These are phyloP conservation scores for Drosophila robusta DNA, from an alignment of 2,888 invertebrate genomes.

Conservation along the genomic window DNA sequence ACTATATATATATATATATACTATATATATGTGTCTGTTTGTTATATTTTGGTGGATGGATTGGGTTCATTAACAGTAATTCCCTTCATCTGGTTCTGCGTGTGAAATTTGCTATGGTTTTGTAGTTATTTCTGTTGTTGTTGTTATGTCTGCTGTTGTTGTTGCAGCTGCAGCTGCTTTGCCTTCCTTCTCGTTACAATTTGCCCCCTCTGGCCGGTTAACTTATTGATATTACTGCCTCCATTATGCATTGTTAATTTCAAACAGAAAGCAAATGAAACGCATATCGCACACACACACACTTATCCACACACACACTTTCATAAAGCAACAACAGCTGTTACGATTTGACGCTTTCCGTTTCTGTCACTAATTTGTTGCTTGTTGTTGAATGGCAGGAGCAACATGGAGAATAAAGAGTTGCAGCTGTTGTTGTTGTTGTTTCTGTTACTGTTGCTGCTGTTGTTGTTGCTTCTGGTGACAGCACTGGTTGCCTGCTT, in stretches of 20 bases:
- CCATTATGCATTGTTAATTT: constrained; percentile 50
- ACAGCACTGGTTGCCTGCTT: constrained; percentile 7
- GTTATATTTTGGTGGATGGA: constrained; percentile 64
- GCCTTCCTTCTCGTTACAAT: not conserved
- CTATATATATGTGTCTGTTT: constrained; percentile 4
- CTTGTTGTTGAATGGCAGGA: constrained; percentile 27
- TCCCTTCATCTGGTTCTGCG: constrained; percentile 17
- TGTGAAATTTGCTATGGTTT: not conserved
- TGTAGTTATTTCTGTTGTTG: not conserved
- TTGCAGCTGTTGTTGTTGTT: constrained; percentile 19
- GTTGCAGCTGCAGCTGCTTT: constrained; percentile 11
- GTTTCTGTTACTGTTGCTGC: constrained; percentile 3
- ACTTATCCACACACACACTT: not conserved
- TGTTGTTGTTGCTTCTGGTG: constrained; percentile 1
- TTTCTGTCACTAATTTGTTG: constrained; percentile 73
- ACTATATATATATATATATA: not conserved
- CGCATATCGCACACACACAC: constrained; percentile 21
- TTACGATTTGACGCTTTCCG: constrained; percentile 66
- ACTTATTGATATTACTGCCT: constrained; percentile 46
- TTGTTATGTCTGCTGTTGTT: constrained; percentile 8
- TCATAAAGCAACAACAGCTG: constrained; percentile 23
- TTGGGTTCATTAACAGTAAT: constrained; percentile 61
- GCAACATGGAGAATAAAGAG: constrained; percentile 27
- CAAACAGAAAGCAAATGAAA: constrained; percentile 37
- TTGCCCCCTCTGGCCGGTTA: constrained; percentile 17